phyloP scores from a whole-genome alignment of 2,113 vertebrate genomes.

The Seriola rivoliana region DNA sequence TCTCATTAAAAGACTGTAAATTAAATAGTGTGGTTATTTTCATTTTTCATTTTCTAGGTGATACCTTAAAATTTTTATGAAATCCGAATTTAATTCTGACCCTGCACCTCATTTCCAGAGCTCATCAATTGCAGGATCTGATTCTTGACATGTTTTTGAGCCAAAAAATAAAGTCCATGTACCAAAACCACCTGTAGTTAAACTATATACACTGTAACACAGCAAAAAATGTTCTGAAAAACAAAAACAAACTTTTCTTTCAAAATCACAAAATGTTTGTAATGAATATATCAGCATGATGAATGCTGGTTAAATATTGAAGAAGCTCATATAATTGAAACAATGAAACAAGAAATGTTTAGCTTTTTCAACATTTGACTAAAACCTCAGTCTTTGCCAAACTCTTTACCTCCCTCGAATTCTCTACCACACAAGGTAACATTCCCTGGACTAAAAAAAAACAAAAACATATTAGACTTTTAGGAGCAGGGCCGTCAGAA shows the following conservation, averaged over 20 bases:
- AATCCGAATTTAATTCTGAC: not conserved
- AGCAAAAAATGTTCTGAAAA: too few species aligned
- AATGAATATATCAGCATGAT: too few species aligned
- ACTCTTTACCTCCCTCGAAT: too few species aligned
- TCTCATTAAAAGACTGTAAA: slow-evolving; percentile 20
- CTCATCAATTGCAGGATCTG: not conserved
- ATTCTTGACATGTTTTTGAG: not conserved
- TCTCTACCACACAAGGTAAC: not conserved
- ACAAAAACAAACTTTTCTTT: too few species aligned
- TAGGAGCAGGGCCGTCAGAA: not conserved
- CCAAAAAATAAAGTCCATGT: too few species aligned
- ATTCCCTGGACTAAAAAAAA: too few species aligned
- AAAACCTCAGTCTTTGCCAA: not conserved
- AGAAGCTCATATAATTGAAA: too few species aligned
- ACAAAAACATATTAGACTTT: too few species aligned
- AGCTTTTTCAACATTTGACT: not conserved
- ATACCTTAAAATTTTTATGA: not conserved
- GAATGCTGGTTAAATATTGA: too few species aligned
- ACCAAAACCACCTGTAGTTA: not conserved
- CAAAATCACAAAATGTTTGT: not conserved
- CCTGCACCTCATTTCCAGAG: not conserved
- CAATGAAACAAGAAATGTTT: too few species aligned
- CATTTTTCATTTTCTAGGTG: not conserved
- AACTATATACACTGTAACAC: not conserved
- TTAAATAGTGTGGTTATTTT: not conserved